These are phyloP conservation scores for Xestoiulus laeticollis DNA, from an alignment of 2,888 invertebrate species.

Conservation along the genomic window DNA sequence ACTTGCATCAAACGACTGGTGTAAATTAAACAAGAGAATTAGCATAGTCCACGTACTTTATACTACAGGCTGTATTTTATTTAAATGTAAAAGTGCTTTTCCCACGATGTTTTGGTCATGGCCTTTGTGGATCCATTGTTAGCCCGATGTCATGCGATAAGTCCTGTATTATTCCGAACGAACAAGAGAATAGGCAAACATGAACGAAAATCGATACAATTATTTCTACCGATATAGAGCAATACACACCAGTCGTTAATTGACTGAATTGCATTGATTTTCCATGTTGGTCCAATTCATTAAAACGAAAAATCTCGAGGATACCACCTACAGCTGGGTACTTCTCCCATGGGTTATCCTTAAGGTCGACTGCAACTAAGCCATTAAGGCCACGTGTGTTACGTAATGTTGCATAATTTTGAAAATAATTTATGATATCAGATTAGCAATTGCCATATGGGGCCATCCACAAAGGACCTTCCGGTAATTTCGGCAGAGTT, in stretches of 20 bases:
- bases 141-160: conserved; percentile 5
- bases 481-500: too few species aligned
- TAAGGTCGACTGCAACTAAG: neutral
- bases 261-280: conserved; percentile 10
- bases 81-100: neutral
- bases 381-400: neutral
- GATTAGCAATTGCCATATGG: neutral
- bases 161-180: neutral
- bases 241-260: conserved; percentile 24
- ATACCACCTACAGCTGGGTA: neutral
- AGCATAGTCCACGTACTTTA: neutral
- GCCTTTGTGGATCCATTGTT: neutral
- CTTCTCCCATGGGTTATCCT: neutral
- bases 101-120: conserved; percentile 24
- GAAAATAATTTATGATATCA: neutral
- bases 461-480: too few species aligned
- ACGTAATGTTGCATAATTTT: neutral
- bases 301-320: neutral
- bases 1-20: neutral
- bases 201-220: conserved; percentile 39
- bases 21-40: neutral
- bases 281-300: neutral
- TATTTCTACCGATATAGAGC: conserved; percentile 31
- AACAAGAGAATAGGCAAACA: conserved; percentile 5
- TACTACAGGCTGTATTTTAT: neutral